Evolutionary conservation across 1,140 invertebrate species (phyloP).

Genomic region (Hesperophylax magnus): DNA sequence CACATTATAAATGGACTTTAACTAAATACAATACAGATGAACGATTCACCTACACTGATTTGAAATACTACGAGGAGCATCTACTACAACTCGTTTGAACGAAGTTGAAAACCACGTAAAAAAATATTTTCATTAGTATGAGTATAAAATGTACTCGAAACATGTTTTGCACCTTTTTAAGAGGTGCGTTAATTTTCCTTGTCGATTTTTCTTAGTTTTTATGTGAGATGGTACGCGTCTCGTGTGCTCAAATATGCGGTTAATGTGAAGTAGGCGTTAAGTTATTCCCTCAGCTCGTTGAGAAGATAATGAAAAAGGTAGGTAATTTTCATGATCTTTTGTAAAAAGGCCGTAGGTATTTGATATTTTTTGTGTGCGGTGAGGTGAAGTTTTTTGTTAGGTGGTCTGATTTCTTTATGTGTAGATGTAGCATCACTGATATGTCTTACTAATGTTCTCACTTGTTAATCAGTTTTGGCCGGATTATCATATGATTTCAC

Average conservation of each 20-base stretch:
- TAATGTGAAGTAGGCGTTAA: slow-evolving; percentile 26
- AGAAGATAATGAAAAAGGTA: neutral
- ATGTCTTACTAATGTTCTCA: slow-evolving; percentile 34
- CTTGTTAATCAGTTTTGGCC: slow-evolving; percentile 13
- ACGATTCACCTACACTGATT: slow-evolving; percentile 2
- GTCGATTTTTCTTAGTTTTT: slow-evolving; percentile 3
- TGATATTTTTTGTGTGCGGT: neutral
- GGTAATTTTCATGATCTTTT: neutral
- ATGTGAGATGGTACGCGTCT: neutral
- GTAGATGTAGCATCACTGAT: neutral
- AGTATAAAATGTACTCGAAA: neutral
- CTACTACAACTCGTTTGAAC: neutral
- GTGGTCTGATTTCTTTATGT: neutral
- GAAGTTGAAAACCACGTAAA: neutral
- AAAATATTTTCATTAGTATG: neutral
- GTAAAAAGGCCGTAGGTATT: neutral
- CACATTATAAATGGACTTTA: neutral
- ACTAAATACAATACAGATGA: neutral
- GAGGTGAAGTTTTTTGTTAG: neutral
- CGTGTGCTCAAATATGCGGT: slow-evolving; percentile 32
- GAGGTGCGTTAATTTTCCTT: neutral
- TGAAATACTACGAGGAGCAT: slow-evolving; percentile 2
- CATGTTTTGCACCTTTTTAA: neutral
- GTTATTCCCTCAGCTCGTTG: slow-evolving; percentile 1
- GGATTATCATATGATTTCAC: slow-evolving; percentile 2